Conservation (phyloP, 2,888 invertebrate genomes). For the Seira sanloemensis region DNA sequence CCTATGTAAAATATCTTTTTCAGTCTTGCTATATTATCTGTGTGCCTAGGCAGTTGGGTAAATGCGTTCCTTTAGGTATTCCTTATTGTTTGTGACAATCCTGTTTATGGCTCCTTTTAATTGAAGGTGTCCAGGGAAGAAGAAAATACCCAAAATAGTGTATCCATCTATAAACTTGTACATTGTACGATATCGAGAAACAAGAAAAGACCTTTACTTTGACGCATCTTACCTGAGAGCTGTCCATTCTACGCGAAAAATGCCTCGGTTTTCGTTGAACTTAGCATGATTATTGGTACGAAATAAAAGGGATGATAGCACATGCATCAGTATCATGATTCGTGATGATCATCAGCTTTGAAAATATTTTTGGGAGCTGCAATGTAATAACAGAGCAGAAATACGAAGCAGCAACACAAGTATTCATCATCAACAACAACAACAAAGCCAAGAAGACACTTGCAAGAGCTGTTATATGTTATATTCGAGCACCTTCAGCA, state of each 20-base stretch:
- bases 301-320: slow-evolving; percentile 21
- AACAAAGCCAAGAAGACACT: slow-evolving; percentile 7
- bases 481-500: slow-evolving; percentile 15
- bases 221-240: slow-evolving; percentile 1
- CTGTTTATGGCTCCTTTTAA: slow-evolving; percentile 15
- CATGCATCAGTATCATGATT: slow-evolving; percentile 39
- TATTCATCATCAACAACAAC: slow-evolving; percentile 24
- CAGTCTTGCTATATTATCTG: no score
- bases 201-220: slow-evolving; percentile 16
- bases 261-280: neutral
- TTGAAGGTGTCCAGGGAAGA: slow-evolving; percentile 53
- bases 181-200: slow-evolving; percentile 7
- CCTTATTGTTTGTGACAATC: slow-evolving; percentile 45
- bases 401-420: neutral
- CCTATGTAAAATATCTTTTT: neutral
- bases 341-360: slow-evolving; percentile 13
- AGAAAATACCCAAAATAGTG: neutral
- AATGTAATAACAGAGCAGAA: neutral
- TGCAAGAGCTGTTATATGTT: no score
- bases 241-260: neutral
- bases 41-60: neutral
- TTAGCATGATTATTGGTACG: neutral
- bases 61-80: slow-evolving; percentile 1
- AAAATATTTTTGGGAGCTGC: neutral
- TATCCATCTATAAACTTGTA: neutral